Conservation (phyloP, 2,888 invertebrate species). For the Sesia bembeciformis region DNA sequence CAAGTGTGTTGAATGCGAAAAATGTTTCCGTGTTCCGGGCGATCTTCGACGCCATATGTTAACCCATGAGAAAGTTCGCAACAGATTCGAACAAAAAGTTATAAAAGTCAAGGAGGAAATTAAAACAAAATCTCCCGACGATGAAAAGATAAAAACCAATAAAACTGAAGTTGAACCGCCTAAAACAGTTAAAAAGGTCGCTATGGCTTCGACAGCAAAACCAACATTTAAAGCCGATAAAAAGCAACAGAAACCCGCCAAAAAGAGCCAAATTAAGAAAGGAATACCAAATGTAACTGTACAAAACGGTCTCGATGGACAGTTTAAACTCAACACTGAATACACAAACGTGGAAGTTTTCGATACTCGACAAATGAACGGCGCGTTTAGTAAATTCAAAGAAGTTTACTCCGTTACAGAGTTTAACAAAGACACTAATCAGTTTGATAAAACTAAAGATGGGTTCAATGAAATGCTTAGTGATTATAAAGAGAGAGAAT, state of each 20-base stretch:
- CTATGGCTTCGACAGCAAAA: constrained; percentile 10
- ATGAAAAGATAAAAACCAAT: constrained; percentile 2
- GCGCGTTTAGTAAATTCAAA: constrained; percentile 32
- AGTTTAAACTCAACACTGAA: constrained; percentile 13
- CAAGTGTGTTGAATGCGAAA: constrained; percentile 83
- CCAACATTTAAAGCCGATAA: neutral
- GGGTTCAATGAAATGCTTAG: constrained; percentile 10
- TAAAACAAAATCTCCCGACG: constrained; percentile 6
- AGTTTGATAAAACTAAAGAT: constrained; percentile 11
- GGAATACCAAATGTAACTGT: constrained; percentile 52
- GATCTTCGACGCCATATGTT: constrained; percentile 88
- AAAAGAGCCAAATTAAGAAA: constrained; percentile 21
- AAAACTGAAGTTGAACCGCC: neutral
- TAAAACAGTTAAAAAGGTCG: constrained; percentile 10
- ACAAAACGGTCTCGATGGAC: constrained; percentile 18
- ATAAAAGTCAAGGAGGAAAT: constrained; percentile 6
- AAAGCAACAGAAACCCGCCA: constrained; percentile 8
- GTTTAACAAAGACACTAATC: constrained; percentile 15
- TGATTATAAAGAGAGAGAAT: constrained; percentile 29
- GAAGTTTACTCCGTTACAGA: constrained; percentile 24
- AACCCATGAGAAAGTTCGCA: constrained; percentile 75
- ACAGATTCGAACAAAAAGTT: constrained; percentile 22
- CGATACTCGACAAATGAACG: constrained; percentile 21
- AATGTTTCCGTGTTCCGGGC: constrained; percentile 86
- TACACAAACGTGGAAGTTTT: constrained; percentile 31